These are phyloP conservation scores for Cephus rjabovi DNA, from an alignment of 2,888 invertebrate species.

Conservation along the genomic window DNA sequence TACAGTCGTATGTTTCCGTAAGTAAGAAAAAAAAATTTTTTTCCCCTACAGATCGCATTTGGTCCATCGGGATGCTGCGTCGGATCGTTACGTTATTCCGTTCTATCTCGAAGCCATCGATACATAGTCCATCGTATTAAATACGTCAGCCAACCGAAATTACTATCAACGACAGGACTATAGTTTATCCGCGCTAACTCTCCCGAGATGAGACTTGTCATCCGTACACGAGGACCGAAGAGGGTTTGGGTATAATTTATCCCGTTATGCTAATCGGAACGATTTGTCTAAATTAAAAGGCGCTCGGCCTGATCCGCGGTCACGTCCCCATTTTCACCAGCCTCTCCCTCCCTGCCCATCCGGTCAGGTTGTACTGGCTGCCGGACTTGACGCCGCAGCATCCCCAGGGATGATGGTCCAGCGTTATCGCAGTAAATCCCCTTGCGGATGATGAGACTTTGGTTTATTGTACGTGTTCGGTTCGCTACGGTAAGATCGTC, in stretches of 20 bases:
- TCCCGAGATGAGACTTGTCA: slow-evolving; percentile 3
- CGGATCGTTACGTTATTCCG: neutral
- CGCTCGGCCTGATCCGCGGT: slow-evolving; percentile 43
- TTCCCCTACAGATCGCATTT: neutral
- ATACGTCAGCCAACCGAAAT: neutral
- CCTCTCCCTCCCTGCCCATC: slow-evolving; percentile 19
- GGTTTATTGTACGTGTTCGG: slow-evolving; percentile 63
- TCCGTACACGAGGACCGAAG: neutral
- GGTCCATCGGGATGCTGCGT: neutral
- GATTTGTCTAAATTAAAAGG: slow-evolving; percentile 66
- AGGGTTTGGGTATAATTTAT: slow-evolving; percentile 60
- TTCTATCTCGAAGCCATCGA: neutral
- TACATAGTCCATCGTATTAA: neutral
- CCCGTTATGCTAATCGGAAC: slow-evolving; percentile 67
- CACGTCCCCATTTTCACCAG: slow-evolving; percentile 40
- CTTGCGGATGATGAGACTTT: slow-evolving; percentile 66
- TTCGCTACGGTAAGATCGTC: slow-evolving; percentile 9
- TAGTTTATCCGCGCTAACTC: neutral
- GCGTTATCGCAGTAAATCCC: slow-evolving; percentile 64
- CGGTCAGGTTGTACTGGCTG: neutral
- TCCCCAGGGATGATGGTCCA: slow-evolving; percentile 46
- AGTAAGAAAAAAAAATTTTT: neutral
- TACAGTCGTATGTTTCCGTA: no score
- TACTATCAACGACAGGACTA: neutral
- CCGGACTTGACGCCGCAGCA: slow-evolving; percentile 13